These are phyloP conservation scores for Danio tinwini DNA, from an alignment of 2,797 vertebrate species.

Conservation along the genomic window DNA sequence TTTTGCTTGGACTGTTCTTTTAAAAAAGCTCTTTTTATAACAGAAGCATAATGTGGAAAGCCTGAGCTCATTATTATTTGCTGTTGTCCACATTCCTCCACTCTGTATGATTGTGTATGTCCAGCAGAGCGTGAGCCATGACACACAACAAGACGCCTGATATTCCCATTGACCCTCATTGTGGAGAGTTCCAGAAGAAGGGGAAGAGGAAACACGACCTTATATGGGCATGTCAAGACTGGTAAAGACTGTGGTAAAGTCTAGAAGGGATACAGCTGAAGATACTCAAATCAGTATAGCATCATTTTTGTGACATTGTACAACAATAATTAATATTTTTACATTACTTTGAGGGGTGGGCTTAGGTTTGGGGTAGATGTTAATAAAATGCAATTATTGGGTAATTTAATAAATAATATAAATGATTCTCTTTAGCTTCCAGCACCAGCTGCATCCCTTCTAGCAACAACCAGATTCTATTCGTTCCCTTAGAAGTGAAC, in stretches of 20 bases:
- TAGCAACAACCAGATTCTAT: too few species aligned
- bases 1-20: not conserved
- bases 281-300: too few species aligned
- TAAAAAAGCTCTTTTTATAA: not conserved
- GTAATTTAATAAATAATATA: too few species aligned
- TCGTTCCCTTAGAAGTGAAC: not conserved
- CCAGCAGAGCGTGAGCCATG: slow-evolving; percentile 20
- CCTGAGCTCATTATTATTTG: slow-evolving; percentile 22
- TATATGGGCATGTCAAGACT: slow-evolving; percentile 7
- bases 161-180: slow-evolving; percentile 1
- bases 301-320: too few species aligned
- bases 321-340: too few species aligned
- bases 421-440: too few species aligned
- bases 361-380: too few species aligned
- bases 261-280: too few species aligned
- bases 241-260: too few species aligned
- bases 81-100: slow-evolving; percentile 11
- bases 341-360: too few species aligned
- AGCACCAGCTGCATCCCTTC: too few species aligned
- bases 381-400: too few species aligned
- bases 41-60: not conserved
- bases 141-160: not conserved
- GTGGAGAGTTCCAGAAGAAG: not conserved
- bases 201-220: slow-evolving; percentile 14
- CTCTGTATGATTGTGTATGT: slow-evolving; percentile 9